Base-by-base conservation (phyloP, 2,888 invertebrate species). In the Rhagonycha fulva region DNA sequence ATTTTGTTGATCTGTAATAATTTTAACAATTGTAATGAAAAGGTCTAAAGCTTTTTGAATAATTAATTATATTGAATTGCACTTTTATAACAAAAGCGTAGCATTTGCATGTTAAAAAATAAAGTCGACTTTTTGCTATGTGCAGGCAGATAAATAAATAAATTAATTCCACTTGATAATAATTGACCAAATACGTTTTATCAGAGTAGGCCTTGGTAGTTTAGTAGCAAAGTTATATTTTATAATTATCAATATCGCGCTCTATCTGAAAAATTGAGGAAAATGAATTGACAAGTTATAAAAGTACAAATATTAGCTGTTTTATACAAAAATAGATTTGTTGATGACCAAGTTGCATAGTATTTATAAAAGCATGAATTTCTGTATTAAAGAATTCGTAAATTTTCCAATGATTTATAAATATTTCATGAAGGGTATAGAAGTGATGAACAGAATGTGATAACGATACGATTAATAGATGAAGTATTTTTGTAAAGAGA, bases 361-460 rank as follows among this genome's bases (percentile, higher is more conserved):
- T 63, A 61, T 68, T 26, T 66, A 26, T 26, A 66, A 24, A 66
- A 66, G 26, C 63, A 66, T 24, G 63, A 66, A 47, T 47, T 47
- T 47, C 47, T 47, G 47, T n/a, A 68, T 74, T 74, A 14, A 28
- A 70, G 61, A 70, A 75, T 62, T 47, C 47, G 75, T 77, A 75
- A 77, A 19, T 19, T 80, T 80, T 80, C 78, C 79, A 76, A 70
- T 78, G 79, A 73, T 79, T 73, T 78, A 72, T 76, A 72, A 78
- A 75, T 76, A 80, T 75, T 62, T 24, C 9, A 66, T 74, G 78
- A 76, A 73, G 74, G 78, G 76, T 76, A 77, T 72, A 79, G 76
- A 81, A 78, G 80, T 81, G 81, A 82, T 82, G 82, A 80, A 82
- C 79, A 86, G 87, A 87, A 84, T 87, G 87, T 87, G 87, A 87